Percentiles rank a stretch among this genome's conserved stretches.
phyloP scores from a whole-genome alignment of 2,113 vertebrate genomes.

The Elaphurus davidianus region DNA sequence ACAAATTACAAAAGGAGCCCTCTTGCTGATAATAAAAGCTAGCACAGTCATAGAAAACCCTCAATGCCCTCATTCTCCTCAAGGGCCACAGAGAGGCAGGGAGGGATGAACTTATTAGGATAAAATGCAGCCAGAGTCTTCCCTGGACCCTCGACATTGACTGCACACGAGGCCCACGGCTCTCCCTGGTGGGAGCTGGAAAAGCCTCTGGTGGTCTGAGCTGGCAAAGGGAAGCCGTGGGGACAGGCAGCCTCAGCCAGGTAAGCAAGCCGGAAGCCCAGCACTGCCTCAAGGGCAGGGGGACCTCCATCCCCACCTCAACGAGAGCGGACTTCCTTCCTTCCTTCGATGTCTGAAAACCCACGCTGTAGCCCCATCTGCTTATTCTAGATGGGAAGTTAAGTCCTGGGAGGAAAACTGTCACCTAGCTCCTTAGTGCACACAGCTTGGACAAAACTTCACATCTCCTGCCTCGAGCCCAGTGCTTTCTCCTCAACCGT shows the following conservation, averaged over 20 bases:
- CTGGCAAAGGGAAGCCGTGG: background rate
- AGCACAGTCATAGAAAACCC: constrained; percentile 47
- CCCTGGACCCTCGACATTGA: background rate
- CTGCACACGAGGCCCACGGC: background rate
- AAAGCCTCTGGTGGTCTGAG: background rate
- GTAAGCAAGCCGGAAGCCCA: background rate
- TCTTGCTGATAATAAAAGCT: constrained; percentile 25
- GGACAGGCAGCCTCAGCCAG: background rate
- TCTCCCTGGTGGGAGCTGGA: background rate
- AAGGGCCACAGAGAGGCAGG: background rate
- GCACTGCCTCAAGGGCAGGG: background rate
- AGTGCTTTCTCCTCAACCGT: background rate
- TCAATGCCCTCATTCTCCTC: background rate
- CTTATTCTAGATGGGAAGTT: background rate
- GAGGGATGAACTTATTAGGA: background rate
- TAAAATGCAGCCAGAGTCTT: background rate
- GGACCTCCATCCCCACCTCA: background rate
- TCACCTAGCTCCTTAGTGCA: background rate
- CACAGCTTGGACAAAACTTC: background rate
- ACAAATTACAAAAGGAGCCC: constrained; percentile 58
- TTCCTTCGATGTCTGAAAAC: background rate
- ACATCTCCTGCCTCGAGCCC: background rate
- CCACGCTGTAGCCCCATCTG: background rate
- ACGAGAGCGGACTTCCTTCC: background rate
- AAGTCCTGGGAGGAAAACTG: background rate